Evolutionary conservation across 2,888 invertebrate species (phyloP).

Genomic region (Zootermopsis nevadensis): DNA sequence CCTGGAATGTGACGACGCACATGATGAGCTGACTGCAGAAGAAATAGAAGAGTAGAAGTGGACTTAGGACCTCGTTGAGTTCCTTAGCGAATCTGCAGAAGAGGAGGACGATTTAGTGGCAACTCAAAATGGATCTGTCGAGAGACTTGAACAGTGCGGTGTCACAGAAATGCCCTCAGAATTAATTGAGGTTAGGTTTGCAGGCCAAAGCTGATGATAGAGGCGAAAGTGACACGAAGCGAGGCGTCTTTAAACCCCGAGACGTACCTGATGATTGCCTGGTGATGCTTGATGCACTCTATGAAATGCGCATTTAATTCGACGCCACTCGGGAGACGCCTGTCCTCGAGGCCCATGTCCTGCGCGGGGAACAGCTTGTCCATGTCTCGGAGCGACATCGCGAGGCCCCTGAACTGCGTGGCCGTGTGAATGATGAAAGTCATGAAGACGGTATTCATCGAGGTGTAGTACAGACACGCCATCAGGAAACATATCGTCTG

Average conservation of each 20-base stretch:
- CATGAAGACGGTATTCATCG: constrained; percentile 19
- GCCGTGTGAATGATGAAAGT: constrained; percentile 32
- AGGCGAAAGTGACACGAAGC: too few species aligned
- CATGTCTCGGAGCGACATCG: not conserved
- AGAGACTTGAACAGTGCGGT: too few species aligned
- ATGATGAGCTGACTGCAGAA: constrained; percentile 36
- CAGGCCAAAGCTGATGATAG: too few species aligned
- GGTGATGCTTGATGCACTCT: constrained; percentile 30
- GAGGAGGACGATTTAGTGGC: not conserved
- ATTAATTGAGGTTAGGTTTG: too few species aligned
- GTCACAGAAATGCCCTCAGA: too few species aligned
- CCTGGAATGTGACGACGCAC: constrained; percentile 36
- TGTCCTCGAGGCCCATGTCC: not conserved
- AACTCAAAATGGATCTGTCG: too few species aligned
- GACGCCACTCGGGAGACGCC: not conserved
- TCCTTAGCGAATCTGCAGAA: not conserved
- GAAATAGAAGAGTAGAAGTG: constrained; percentile 12
- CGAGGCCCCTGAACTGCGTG: constrained; percentile 9
- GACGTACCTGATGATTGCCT: constrained; percentile 12
- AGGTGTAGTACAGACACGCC: constrained; percentile 35
- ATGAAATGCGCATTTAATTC: not conserved
- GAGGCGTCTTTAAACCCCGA: too few species aligned
- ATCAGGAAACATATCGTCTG: constrained; percentile 12
- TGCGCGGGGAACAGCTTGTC: constrained; percentile 1
- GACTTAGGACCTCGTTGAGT: not conserved